Evolutionary conservation across 2,888 invertebrate genomes (phyloP), one percentile per base, ranked within the genome.

Genomic region (Cryptocephalus primarius): DNA sequence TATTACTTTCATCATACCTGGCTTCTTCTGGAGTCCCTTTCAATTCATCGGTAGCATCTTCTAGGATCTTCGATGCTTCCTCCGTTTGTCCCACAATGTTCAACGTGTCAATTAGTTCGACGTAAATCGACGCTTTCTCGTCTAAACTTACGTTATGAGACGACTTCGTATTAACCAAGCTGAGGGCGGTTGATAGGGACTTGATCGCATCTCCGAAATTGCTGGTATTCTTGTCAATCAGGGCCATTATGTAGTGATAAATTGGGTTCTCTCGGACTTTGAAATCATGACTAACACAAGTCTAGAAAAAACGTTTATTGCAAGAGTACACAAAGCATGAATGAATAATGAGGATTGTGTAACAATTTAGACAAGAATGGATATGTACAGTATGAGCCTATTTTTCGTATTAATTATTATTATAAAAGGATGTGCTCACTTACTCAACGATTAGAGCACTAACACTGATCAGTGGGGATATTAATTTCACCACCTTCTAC

Each of bases 241-340:
- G 75, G 0, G 93, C 94, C 55, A 82, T 80, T 1, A 94, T 78
- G 51, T 93, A 78, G 70, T 94, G 90, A 64, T 91, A 97, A 65
- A 92, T 74, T 0, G 94, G 89, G 68, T 88, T 86, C 49, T 95
- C 93, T 53, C 94, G 75, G 0, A 96, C 85, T 70, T 88, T 85
- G 64, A 97, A 95, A 68, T 95, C 90, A 62, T 88, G 87, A 62
- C 93, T 93, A 10, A 96, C 72, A 47, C 90, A 92, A 54, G 42
- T 32, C 46, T 46, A 31, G 11, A 46, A 46, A 8, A 39, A 33
- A 14, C 22, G 2, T 4, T 11, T 22, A 31, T 14, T 8, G 42
- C n/a, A 14, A 34, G 12, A 32, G 34, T 32, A 12, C 33, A 10
- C 10, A 10, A 41, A 41, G 31, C 11, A 4, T 14, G 6, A 6